A percentile compares a stretch with the other conserved stretches of the same genome.
Evolutionary conservation across 2,113 vertebrate species (phyloP).

Genomic region (Dromiciops gliroides): DNA sequence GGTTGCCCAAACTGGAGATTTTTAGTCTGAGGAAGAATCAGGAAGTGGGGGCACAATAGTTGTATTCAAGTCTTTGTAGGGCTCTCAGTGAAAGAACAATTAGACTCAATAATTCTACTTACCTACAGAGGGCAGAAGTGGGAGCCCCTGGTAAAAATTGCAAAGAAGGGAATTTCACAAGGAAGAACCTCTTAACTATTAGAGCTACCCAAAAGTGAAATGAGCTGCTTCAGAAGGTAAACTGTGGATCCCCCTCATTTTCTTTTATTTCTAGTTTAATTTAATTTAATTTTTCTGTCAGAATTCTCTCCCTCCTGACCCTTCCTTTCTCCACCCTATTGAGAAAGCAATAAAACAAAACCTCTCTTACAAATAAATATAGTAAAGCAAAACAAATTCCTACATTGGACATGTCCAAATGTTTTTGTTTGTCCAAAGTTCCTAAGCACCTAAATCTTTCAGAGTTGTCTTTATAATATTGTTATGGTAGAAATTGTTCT

Average conservation of each 20-base stretch:
- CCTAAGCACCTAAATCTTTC: not conserved
- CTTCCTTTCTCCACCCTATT: not conserved
- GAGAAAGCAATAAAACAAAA: not conserved
- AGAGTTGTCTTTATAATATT: not conserved
- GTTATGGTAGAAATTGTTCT: not conserved
- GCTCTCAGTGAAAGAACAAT: not conserved
- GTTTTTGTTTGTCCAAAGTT: not conserved
- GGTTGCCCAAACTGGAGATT: not conserved
- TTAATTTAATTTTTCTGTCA: not conserved
- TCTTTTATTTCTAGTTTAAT: not conserved
- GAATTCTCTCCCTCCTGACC: not conserved
- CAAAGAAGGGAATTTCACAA: not conserved
- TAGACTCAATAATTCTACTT: not conserved
- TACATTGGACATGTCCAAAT: not conserved
- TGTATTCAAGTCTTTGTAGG: not conserved
- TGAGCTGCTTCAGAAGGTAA: not conserved
- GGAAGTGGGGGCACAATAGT: not conserved
- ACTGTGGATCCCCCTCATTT: not conserved
- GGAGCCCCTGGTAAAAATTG: not conserved
- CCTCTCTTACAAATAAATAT: not conserved
- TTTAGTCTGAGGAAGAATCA: not conserved
- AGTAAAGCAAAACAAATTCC: not conserved
- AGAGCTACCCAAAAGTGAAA: not conserved
- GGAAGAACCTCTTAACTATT: not conserved
- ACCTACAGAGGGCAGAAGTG: not conserved